Percentiles rank a stretch among this genome's conserved stretches.
These are phyloP conservation scores for Heliconius himera DNA, from an alignment of 1,140 invertebrate species.

Conservation along the genomic window DNA sequence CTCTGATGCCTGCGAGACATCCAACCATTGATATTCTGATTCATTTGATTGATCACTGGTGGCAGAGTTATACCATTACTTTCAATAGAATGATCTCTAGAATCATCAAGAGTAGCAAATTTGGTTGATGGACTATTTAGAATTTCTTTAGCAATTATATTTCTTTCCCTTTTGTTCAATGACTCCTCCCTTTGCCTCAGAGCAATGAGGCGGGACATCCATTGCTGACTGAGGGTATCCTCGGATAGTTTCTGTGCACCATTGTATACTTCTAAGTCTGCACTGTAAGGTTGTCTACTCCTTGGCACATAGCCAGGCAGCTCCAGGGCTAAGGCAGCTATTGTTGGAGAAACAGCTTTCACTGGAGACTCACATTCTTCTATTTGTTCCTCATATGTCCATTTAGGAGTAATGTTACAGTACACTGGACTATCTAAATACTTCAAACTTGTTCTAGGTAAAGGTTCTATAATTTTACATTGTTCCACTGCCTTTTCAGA, in stretches of 20 bases:
- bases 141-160: constrained; percentile 75
- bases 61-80: constrained; percentile 76
- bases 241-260: constrained; percentile 71
- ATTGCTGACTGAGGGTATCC: constrained; percentile 74
- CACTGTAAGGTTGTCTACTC: constrained; percentile 63
- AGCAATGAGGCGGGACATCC: constrained; percentile 74
- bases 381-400: constrained; percentile 39
- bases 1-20: constrained; percentile 55
- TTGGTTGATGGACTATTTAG: constrained; percentile 63
- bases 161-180: constrained; percentile 72
- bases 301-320: constrained; percentile 77
- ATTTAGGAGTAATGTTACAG: constrained; percentile 60
- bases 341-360: constrained; percentile 66
- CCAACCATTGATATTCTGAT: constrained; percentile 45
- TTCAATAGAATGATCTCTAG: constrained; percentile 35
- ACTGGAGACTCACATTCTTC: constrained; percentile 39
- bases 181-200: constrained; percentile 74
- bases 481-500: constrained; percentile 71
- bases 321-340: constrained; percentile 74
- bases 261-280: constrained; percentile 54
- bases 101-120: constrained; percentile 48
- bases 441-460: constrained; percentile 55
- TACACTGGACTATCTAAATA: constrained; percentile 63
- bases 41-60: constrained; percentile 60
- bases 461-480: constrained; percentile 56